Conservation (phyloP, 1,140 invertebrate genomes). For the Acromyrmex charruanus region DNA sequence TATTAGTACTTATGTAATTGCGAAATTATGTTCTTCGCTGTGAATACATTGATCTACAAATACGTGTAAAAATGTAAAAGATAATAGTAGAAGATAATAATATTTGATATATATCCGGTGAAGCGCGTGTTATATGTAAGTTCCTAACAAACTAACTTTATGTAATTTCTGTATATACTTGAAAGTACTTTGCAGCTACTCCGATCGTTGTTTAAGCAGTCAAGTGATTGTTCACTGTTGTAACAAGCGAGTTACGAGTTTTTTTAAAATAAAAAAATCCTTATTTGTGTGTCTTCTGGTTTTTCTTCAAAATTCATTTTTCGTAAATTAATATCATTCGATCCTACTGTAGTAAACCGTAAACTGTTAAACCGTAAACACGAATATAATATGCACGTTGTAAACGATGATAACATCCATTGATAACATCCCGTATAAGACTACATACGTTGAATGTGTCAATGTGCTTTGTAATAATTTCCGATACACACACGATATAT, state of each 20-base stretch:
- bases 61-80: neutral
- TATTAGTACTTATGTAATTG: neutral
- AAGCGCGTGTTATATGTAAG: neutral
- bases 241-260: neutral
- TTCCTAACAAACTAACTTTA: slow-evolving; percentile 26
- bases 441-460: neutral
- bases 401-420: neutral
- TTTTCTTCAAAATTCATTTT: slow-evolving; percentile 5
- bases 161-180: slow-evolving; percentile 9
- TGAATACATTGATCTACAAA: neutral
- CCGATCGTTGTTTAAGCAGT: neutral
- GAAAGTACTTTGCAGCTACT: neutral
- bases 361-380: neutral
- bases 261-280: neutral
- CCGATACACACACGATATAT: neutral
- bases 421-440: neutral
- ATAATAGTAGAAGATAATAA: neutral
- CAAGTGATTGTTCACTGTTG: slow-evolving; percentile 10
- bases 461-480: neutral
- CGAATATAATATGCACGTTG: neutral
- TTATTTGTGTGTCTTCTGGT: neutral
- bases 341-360: neutral
- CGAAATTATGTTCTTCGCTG: neutral
- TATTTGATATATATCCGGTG: neutral
- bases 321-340: neutral